phyloP scores from a whole-genome alignment of 1,140 invertebrate species.

The Penaeus indicus region DNA sequence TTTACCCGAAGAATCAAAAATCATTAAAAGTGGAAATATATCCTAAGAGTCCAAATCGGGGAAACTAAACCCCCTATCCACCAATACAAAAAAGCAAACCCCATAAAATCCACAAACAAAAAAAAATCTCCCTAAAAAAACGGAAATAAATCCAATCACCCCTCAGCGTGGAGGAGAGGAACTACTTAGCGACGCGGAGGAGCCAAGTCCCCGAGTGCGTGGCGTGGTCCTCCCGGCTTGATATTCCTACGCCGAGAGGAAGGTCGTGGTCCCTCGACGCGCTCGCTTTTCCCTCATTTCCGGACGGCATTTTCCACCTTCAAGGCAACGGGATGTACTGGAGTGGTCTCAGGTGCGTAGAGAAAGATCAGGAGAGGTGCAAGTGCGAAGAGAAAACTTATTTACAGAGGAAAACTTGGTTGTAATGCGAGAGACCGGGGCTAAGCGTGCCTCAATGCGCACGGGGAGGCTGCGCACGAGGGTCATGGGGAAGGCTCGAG shows the following conservation, averaged over 20 bases:
- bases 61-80: too few relatives aligned
- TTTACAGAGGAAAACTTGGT: conserved; percentile 5
- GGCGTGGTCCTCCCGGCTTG: too few relatives aligned
- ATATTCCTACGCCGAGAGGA: too few relatives aligned
- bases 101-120: too few relatives aligned
- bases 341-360: conserved; percentile 51
- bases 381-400: not conserved
- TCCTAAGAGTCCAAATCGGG: too few relatives aligned
- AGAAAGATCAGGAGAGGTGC: not conserved
- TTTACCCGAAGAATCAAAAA: too few relatives aligned
- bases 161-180: not conserved
- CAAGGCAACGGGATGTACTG: conserved; percentile 36
- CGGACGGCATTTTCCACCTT: not conserved
- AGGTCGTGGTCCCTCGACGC: too few relatives aligned
- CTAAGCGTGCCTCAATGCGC: conserved; percentile 24
- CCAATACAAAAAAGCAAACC: too few relatives aligned
- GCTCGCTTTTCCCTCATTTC: not conserved
- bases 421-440: not conserved
- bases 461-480: not conserved
- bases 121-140: too few relatives aligned
- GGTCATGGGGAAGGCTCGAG: not conserved
- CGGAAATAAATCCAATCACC: not conserved
- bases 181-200: conserved; percentile 19
- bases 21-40: too few relatives aligned
- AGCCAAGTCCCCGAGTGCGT: not conserved